These are phyloP conservation scores for Lepilemur septentrionalis DNA, from an alignment of 2,797 vertebrate species.

Conservation along the genomic window DNA sequence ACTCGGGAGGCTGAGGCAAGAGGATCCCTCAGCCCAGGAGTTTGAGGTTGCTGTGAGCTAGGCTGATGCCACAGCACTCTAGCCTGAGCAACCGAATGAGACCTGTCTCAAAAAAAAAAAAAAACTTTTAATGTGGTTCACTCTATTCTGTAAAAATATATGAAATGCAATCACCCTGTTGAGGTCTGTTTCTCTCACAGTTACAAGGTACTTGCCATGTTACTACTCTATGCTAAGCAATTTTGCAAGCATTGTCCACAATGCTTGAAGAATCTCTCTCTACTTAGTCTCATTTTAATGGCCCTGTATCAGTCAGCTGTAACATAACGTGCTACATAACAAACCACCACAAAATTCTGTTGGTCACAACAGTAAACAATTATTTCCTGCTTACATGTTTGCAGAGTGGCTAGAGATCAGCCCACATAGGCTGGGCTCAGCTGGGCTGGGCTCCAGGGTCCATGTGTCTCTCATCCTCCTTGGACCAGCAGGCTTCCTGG, in stretches of 20 bases:
- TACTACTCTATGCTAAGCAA: background rate
- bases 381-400: background rate
- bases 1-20: no score
- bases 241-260: background rate
- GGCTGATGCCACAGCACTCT: no score
- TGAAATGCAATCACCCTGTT: background rate
- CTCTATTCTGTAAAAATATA: background rate
- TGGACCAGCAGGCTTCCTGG: background rate
- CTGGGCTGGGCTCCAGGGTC: background rate
- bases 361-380: background rate
- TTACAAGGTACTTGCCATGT: background rate
- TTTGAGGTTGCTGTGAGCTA: no score
- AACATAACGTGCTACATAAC: background rate
- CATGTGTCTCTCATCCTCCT: background rate
- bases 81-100: no score
- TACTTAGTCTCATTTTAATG: background rate
- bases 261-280: background rate
- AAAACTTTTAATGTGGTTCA: background rate
- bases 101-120: no score
- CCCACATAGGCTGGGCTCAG: background rate
- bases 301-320: background rate
- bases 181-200: background rate
- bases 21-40: no score
- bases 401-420: background rate
- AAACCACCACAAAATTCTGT: constrained; percentile 16